These are phyloP conservation scores for Carassius gibelio DNA, from an alignment of 2,113 vertebrate genomes.

Conservation along the genomic window DNA sequence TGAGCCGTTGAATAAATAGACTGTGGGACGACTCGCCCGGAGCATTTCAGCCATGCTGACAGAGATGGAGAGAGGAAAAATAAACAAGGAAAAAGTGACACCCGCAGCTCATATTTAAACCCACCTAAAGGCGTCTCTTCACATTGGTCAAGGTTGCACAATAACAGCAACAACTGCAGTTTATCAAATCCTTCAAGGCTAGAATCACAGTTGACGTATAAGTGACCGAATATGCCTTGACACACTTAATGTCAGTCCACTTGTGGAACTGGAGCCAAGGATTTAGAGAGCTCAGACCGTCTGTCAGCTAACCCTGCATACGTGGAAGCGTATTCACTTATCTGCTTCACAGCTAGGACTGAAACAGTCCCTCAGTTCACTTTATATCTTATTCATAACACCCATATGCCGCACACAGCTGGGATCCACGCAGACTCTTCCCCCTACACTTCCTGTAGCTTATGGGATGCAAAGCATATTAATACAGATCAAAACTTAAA, in stretches of 20 bases:
- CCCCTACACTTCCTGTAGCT: not conserved
- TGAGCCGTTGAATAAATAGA: not conserved
- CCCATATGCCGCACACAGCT: slow-evolving; percentile 12
- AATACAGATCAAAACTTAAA: slow-evolving; percentile 17
- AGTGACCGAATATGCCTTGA: slow-evolving; percentile 75
- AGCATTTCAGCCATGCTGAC: slow-evolving; percentile 67
- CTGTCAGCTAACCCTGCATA: slow-evolving; percentile 46
- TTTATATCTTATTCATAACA: slow-evolving; percentile 42
- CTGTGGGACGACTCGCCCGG: slow-evolving; percentile 59
- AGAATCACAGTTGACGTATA: slow-evolving; percentile 73
- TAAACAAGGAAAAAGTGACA: not conserved
- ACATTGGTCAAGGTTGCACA: slow-evolving; percentile 68
- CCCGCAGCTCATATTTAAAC: slow-evolving; percentile 7
- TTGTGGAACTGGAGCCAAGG: slow-evolving; percentile 45
- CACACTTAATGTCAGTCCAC: slow-evolving; percentile 69
- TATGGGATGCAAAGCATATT: slow-evolving; percentile 12
- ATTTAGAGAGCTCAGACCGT: slow-evolving; percentile 18
- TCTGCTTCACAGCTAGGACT: slow-evolving; percentile 20
- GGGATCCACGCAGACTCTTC: not conserved
- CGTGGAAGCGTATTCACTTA: not conserved
- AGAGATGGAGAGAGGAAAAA: not conserved
- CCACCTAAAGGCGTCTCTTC: slow-evolving; percentile 22
- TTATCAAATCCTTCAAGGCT: slow-evolving; percentile 79
- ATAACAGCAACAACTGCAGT: slow-evolving; percentile 79
- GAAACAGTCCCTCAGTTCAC: slow-evolving; percentile 43